These are phyloP conservation scores for Zenarchopterus dispar DNA, from an alignment of 2,797 vertebrate genomes.

Conservation along the genomic window DNA sequence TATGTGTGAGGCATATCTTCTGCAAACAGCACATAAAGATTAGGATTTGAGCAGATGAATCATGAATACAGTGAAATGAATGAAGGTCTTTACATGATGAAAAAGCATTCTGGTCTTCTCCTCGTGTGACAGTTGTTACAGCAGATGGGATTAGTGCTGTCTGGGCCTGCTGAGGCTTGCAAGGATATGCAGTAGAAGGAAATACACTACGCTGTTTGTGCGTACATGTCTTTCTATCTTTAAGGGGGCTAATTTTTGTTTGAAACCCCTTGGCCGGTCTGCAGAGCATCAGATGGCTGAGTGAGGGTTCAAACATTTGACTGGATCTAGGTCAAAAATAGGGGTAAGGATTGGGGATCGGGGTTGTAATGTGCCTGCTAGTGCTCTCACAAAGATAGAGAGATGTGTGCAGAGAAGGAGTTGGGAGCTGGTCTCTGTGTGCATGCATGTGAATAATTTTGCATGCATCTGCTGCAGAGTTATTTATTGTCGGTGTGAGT, in stretches of 20 bases:
- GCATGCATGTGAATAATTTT: conserved; percentile 24
- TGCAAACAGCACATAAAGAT: conserved; percentile 6
- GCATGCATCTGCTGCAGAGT: conserved; percentile 38
- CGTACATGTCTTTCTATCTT: conserved; percentile 12
- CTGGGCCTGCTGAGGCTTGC: conserved; percentile 65
- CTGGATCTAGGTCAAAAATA: not conserved
- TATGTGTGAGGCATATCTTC: too few relatives aligned
- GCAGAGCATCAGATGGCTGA: not conserved
- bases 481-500: conserved; percentile 15
- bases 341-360: not conserved
- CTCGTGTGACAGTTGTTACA: conserved; percentile 66
- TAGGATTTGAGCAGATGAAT: conserved; percentile 7
- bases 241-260: not conserved
- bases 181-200: conserved; percentile 50
- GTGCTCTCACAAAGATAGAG: not conserved
- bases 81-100: conserved; percentile 9
- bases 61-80: conserved; percentile 18
- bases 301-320: not conserved
- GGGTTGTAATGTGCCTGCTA: not conserved
- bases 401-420: not conserved
- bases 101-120: conserved; percentile 31
- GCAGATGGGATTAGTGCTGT: conserved; percentile 61
- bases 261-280: not conserved
- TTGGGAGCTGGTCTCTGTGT: conserved; percentile 3
- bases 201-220: conserved; percentile 25